Evolutionary conservation across 2,888 invertebrate species (phyloP).

Genomic region (Hecatera dysodea): DNA sequence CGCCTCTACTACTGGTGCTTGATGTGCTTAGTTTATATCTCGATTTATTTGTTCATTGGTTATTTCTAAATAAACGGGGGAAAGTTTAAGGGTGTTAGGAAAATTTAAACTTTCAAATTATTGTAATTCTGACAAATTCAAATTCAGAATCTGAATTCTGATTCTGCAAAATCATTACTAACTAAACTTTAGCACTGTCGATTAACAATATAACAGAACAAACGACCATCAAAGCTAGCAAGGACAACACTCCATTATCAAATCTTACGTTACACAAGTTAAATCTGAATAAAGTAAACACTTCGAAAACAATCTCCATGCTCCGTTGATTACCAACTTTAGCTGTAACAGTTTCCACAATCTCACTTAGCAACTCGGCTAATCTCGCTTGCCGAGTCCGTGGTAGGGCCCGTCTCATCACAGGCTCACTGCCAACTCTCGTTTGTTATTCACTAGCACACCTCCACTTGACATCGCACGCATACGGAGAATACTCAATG

Average conservation of each 20-base stretch:
- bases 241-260: background rate
- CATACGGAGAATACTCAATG: constrained; percentile 87
- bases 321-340: constrained; percentile 32
- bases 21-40: constrained; percentile 4
- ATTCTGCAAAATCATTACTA: too few relatives aligned
- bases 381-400: constrained; percentile 47
- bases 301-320: constrained; percentile 17
- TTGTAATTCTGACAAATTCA: too few relatives aligned
- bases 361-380: constrained; percentile 52
- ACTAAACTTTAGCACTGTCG: too few relatives aligned
- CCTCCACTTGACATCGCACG: constrained; percentile 80
- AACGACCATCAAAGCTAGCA: background rate
- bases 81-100: background rate
- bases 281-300: constrained; percentile 23
- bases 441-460: constrained; percentile 87
- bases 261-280: constrained; percentile 12
- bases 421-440: constrained; percentile 82
- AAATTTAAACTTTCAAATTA: too few relatives aligned
- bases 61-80: background rate
- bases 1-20: constrained; percentile 64
- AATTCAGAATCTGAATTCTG: too few relatives aligned
- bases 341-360: constrained; percentile 39
- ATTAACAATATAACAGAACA: background rate
- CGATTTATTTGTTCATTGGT: constrained; percentile 14
- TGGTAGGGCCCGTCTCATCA: constrained; percentile 75